Conservation (phyloP, 2,888 invertebrate genomes). For the Noctua janthe region DNA sequence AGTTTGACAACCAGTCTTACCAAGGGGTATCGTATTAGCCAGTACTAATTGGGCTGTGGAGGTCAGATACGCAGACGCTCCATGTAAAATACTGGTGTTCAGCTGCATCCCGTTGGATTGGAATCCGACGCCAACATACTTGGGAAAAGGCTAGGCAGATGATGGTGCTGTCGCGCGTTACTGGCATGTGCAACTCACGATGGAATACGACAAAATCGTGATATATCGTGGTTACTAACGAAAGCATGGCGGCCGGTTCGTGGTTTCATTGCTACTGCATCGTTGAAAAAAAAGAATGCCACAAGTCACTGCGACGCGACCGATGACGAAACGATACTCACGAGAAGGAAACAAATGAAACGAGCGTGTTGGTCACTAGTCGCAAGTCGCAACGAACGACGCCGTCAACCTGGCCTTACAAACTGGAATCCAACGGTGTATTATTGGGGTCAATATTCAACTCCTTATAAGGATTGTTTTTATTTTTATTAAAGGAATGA, state of each 20-base stretch:
- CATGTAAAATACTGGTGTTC: no score
- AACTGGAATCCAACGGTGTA: constrained; percentile 7
- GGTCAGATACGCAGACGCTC: neutral
- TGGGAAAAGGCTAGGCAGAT: neutral
- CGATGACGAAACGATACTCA: neutral
- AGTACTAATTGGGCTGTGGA: neutral
- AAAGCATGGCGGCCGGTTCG: neutral
- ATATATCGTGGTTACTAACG: neutral
- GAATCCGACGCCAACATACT: neutral
- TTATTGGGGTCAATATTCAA: constrained; percentile 6
- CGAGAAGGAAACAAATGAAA: neutral
- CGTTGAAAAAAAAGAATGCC: neutral
- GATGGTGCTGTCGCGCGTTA: no score
- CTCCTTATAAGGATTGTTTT: no score
- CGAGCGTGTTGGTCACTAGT: neutral
- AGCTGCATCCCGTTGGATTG: neutral
- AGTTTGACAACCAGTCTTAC: neutral
- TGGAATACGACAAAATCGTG: neutral
- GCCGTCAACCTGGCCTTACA: neutral
- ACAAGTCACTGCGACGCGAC: neutral
- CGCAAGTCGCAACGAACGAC: neutral
- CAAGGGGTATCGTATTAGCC: neutral
- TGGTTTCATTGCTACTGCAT: neutral
- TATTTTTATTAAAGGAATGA: neutral
- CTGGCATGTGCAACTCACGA: no score